Base-by-base conservation (phyloP, 2,888 invertebrate genomes). In the Peribatodes rhomboidaria region DNA sequence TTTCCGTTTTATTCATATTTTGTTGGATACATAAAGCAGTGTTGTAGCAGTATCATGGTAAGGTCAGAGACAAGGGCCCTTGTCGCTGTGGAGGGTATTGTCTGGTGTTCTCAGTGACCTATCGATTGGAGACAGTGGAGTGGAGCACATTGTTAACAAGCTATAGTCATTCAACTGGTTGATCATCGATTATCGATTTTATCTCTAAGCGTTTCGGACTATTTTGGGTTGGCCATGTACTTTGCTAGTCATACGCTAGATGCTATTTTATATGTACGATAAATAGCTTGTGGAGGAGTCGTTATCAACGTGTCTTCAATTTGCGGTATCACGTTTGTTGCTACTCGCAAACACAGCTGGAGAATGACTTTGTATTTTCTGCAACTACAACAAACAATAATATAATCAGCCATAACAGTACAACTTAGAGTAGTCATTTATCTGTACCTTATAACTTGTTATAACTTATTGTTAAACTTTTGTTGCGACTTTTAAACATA, bases 1-100 rank as follows among this genome's bases (percentile, higher is more conserved):
- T 54, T 64, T 64, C 64, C 64, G 47, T 41, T 59, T 55, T 55
- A 54, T 54, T 64, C 42, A 44, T 55, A 20, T 54, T 54, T n/a
- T 18, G 49, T 49, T 37, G 14, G 22, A 27, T 39, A 35, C 39
- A 41, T 42, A 39, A 53, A 47, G 35, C 13, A 49, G 49, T 46
- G 53, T 61, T 56, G 11, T 42, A 39, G 31, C 18, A 35, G 35
- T 57, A 58, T 63, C 52, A 14, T 27, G 53, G 10, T 47, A 27
- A 46, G 62, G 63, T 54, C 59, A 59, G 41, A 60, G 50, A 65
- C 55, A 60, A 61, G 50, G 22, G 42, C 31, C 42, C 56, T 61
- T 60, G 60, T 61, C 27, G 42, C 18, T 31, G 27, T 6, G 13
- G 18, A 35, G 64, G 18, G 37, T 20, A 58, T 58, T 41, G 47